These are phyloP conservation scores for Acanthiza pusilla DNA, from an alignment of 2,797 vertebrate genomes.

Conservation along the genomic window DNA sequence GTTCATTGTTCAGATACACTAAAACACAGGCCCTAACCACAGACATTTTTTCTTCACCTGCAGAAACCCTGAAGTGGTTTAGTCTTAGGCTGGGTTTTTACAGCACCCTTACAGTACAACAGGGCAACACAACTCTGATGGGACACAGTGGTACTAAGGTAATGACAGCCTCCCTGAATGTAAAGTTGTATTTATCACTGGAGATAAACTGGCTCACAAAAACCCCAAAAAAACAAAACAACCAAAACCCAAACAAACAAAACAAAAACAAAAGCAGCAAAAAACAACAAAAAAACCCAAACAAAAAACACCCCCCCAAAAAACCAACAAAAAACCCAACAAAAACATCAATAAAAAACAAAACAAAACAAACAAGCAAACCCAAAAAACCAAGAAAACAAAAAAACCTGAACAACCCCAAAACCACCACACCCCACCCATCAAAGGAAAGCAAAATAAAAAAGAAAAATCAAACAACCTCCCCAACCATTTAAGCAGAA, in stretches of 20 bases:
- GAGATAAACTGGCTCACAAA: not conserved
- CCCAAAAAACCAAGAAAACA: not conserved
- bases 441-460: not conserved
- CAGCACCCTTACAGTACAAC: not conserved
- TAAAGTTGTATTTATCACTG: not conserved
- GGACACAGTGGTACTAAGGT: not conserved
- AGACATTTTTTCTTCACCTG: not conserved
- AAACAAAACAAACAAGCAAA: not conserved
- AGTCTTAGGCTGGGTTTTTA: not conserved
- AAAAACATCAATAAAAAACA: not conserved
- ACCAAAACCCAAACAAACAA: not conserved
- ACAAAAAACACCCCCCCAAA: not conserved
- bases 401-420: not conserved
- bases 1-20: not conserved
- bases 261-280: not conserved
- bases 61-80: not conserved
- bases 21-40: not conserved
- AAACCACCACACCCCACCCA: not conserved
- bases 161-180: not conserved
- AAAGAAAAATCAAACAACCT: accelerated
- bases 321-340: not conserved
- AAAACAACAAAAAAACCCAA: not conserved
- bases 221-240: not conserved
- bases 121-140: not conserved
- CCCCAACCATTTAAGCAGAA: not conserved